A percentile compares a stretch with the other conserved stretches of the same genome.
These are phyloP conservation scores for Nannobrachium achirus DNA, from an alignment of 2,113 vertebrate genomes.

Conservation along the genomic window DNA sequence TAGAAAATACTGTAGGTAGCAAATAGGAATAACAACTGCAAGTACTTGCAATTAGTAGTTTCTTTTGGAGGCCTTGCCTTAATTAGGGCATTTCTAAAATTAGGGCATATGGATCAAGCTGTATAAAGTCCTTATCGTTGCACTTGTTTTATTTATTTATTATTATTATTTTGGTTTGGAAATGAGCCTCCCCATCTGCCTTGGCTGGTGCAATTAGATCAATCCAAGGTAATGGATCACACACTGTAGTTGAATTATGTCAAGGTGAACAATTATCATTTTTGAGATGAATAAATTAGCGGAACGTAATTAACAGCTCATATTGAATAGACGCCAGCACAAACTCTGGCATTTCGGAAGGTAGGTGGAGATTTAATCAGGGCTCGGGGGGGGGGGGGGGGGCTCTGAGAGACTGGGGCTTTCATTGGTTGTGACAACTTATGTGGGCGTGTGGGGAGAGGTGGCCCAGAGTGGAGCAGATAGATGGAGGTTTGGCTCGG, in stretches of 20 bases:
- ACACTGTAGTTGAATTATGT: slow-evolving; percentile 61
- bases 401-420: slow-evolving; percentile 47
- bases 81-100: no score
- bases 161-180: slow-evolving; percentile 23
- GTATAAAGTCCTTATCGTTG: slow-evolving; percentile 18
- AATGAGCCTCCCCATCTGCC: slow-evolving; percentile 8
- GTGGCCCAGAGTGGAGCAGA: not conserved
- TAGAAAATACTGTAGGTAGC: no score
- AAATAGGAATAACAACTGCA: no score
- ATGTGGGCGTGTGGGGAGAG: not conserved
- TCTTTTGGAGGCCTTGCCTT: slow-evolving; percentile 26
- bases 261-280: slow-evolving; percentile 77
- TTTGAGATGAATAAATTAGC: slow-evolving; percentile 74
- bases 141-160: slow-evolving; percentile 7
- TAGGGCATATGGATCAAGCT: slow-evolving; percentile 5
- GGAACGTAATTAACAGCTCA: slow-evolving; percentile 70
- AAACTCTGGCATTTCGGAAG: slow-evolving; percentile 61
- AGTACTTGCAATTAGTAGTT: slow-evolving; percentile 12
- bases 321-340: slow-evolving; percentile 54
- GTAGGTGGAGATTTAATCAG: slow-evolving; percentile 67
- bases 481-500: slow-evolving; percentile 1
- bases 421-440: not conserved
- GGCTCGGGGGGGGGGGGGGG: slow-evolving; percentile 26
- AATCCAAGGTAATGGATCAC: slow-evolving; percentile 56
- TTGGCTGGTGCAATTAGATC: slow-evolving; percentile 65